Conservation (phyloP, 2,888 invertebrate genomes). For the Liposcelis brunnea region DNA sequence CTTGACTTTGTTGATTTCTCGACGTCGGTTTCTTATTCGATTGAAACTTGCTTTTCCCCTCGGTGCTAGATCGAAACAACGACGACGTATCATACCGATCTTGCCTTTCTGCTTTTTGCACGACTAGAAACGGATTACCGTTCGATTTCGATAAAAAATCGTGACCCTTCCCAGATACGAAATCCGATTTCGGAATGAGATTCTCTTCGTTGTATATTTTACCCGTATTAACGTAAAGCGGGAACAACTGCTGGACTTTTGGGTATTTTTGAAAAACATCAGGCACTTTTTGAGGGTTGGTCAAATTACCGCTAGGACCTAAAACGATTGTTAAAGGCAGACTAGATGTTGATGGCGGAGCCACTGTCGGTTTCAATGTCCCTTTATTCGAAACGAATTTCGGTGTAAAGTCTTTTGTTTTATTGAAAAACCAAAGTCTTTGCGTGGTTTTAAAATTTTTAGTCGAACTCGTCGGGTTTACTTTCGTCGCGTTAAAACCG, state of each 20-base stretch:
- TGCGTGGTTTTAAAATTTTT: conserved; percentile 26
- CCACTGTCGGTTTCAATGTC: conserved; percentile 21
- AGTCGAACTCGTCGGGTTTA: conserved; percentile 6
- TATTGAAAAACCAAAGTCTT: conserved; percentile 28
- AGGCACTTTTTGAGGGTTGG: conserved; percentile 38
- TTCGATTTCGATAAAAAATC: background rate
- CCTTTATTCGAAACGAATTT: conserved; percentile 17
- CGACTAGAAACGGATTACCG: background rate
- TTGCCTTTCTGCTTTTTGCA: conserved; percentile 4
- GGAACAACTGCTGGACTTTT: conserved; percentile 61
- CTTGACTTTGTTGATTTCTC: background rate
- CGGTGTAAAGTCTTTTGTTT: conserved; percentile 24
- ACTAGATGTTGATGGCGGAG: conserved; percentile 21
- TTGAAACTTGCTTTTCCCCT: background rate
- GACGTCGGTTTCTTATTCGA: background rate
- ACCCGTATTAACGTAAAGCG: conserved; percentile 22
- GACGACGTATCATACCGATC: background rate
- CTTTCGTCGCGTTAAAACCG: background rate
- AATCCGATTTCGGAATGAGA: too few species aligned
- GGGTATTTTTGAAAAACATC: conserved; percentile 55
- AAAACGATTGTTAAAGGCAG: conserved; percentile 24
- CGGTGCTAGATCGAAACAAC: too few species aligned
- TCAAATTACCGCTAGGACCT: conserved; percentile 15
- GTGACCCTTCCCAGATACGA: background rate
- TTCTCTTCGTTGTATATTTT: too few species aligned